phyloP scores from a whole-genome alignment of 2,797 vertebrate genomes.

The Pseudocheirus occidentalis region DNA sequence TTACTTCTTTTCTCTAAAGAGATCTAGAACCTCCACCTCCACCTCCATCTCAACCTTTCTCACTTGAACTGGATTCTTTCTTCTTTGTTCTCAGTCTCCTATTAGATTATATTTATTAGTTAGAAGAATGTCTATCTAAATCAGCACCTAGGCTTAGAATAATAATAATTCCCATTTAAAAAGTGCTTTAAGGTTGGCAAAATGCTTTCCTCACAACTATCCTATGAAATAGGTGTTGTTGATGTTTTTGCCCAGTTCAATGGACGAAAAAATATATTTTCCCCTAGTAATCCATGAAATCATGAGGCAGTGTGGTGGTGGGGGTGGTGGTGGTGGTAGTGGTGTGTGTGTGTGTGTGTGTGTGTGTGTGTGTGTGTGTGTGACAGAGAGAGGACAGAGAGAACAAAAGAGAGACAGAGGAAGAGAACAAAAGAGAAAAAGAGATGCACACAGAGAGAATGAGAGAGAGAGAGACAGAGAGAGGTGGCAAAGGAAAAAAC shows the following conservation, averaged over 20 bases:
- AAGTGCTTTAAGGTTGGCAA: neutral
- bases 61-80: neutral
- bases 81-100: neutral
- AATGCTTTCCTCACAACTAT: neutral
- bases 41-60: neutral
- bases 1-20: neutral
- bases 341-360: neutral
- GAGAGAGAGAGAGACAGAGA: too few relatives aligned
- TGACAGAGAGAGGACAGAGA: too few relatives aligned
- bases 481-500: neutral
- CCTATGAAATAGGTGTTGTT: neutral
- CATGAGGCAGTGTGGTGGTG: neutral
- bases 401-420: too few relatives aligned
- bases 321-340: neutral
- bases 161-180: neutral
- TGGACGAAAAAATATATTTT: neutral
- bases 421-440: neutral
- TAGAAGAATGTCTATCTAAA: neutral
- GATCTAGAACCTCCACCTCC: neutral
- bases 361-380: neutral
- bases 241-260: neutral
- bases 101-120: neutral
- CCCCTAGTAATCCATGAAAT: neutral
- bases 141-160: neutral
- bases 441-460: neutral